Conservation (phyloP, 2,888 invertebrate genomes). For the Ichneumon xanthorius region DNA sequence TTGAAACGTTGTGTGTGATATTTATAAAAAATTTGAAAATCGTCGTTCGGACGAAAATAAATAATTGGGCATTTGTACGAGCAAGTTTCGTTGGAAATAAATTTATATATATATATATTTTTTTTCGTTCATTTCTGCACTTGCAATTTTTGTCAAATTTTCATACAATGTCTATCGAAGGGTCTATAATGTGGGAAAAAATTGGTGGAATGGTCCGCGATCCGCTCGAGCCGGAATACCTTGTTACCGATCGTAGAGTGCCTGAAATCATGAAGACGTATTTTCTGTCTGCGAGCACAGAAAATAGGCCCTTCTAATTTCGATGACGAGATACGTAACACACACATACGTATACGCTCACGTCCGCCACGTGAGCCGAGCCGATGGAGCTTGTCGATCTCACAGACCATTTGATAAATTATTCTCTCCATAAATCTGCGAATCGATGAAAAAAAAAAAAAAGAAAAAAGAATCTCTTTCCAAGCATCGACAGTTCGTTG, state of each 20-base stretch:
- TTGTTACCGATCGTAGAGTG: background rate
- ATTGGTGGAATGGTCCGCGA: background rate
- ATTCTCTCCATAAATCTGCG: conserved; percentile 44
- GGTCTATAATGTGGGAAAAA: background rate
- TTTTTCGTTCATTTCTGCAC: no score
- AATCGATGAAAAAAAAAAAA: conserved; percentile 34
- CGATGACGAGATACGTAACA: background rate
- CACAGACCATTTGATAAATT: conserved; percentile 53
- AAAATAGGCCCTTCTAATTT: conserved; percentile 1
- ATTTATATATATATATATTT: no score
- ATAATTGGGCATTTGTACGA: no score
- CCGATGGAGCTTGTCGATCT: conserved; percentile 36
- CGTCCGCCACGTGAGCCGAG: background rate
- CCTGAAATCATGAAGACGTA: background rate
- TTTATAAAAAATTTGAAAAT: no score
- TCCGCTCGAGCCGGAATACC: background rate
- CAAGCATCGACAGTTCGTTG: conserved; percentile 7
- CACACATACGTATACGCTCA: background rate
- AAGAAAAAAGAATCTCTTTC: background rate
- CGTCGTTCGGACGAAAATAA: no score
- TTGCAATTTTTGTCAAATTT: no score
- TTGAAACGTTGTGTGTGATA: no score
- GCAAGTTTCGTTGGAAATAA: no score
- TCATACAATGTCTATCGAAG: no score
- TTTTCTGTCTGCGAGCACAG: background rate